phyloP scores from a whole-genome alignment of 2,888 invertebrate species.

The Machimus rusticus region DNA sequence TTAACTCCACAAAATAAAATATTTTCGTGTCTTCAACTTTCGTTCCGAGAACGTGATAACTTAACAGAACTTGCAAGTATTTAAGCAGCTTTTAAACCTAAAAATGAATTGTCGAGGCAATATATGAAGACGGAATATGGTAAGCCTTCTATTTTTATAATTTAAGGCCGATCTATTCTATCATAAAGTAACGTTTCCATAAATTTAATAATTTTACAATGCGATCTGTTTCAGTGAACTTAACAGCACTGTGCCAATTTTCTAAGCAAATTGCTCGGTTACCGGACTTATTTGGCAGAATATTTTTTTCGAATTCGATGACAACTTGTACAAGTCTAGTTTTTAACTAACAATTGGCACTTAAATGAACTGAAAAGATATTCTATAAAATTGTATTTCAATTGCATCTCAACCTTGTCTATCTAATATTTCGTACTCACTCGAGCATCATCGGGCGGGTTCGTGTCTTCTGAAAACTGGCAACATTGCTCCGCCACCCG shows the following conservation, averaged over 20 bases:
- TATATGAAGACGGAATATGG: background rate
- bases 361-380: background rate
- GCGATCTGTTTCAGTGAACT: background rate
- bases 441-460: background rate
- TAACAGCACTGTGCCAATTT: background rate
- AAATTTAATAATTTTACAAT: background rate
- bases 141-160: background rate
- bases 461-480: background rate
- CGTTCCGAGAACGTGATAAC: background rate
- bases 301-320: background rate
- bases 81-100: background rate
- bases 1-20: too few species aligned
- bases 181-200: background rate
- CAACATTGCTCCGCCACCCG: background rate
- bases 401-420: background rate
- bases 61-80: background rate
- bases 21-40: too few species aligned
- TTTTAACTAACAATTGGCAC: background rate
- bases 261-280: background rate
- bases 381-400: background rate
- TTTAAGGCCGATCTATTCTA: background rate
- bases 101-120: background rate
- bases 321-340: background rate
- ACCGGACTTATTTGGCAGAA: background rate
- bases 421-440: background rate